phyloP scores from a whole-genome alignment of 1,140 invertebrate genomes.

The Musca domestica region DNA sequence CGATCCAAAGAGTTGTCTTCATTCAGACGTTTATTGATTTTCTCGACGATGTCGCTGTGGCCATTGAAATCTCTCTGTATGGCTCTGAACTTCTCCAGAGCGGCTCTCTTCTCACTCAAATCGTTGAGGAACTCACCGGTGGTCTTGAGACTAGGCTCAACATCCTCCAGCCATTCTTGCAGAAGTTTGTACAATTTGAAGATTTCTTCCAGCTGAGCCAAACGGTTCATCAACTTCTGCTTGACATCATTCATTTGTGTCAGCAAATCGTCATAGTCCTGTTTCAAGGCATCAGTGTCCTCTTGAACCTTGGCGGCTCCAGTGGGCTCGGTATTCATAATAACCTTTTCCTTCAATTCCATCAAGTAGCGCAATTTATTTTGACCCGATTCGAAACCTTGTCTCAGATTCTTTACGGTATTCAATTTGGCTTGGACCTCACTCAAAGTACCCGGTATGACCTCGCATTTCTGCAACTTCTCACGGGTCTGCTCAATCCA shows the following conservation, averaged over 20 bases:
- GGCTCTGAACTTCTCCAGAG: constrained; percentile 77
- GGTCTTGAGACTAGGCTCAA: constrained; percentile 75
- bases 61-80: constrained; percentile 74
- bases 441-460: constrained; percentile 71
- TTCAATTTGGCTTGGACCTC: constrained; percentile 83
- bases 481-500: constrained; percentile 86
- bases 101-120: constrained; percentile 84
- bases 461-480: constrained; percentile 73
- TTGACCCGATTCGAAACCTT: constrained; percentile 85
- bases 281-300: constrained; percentile 81
- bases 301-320: constrained; percentile 85
- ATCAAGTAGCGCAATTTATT: constrained; percentile 85
- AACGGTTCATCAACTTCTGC: constrained; percentile 68
- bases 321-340: constrained; percentile 84
- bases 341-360: constrained; percentile 89
- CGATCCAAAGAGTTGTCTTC: constrained; percentile 67
- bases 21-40: constrained; percentile 64
- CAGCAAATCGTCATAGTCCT: constrained; percentile 83
- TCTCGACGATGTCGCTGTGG: constrained; percentile 73
- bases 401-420: constrained; percentile 77
- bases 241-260: constrained; percentile 75
- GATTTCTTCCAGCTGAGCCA: constrained; percentile 78
- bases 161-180: constrained; percentile 81
- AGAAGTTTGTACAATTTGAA: constrained; percentile 75
- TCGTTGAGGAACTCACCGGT: constrained; percentile 75